Conservation (phyloP, 2,797 vertebrate genomes). For the Galago senegalensis region DNA sequence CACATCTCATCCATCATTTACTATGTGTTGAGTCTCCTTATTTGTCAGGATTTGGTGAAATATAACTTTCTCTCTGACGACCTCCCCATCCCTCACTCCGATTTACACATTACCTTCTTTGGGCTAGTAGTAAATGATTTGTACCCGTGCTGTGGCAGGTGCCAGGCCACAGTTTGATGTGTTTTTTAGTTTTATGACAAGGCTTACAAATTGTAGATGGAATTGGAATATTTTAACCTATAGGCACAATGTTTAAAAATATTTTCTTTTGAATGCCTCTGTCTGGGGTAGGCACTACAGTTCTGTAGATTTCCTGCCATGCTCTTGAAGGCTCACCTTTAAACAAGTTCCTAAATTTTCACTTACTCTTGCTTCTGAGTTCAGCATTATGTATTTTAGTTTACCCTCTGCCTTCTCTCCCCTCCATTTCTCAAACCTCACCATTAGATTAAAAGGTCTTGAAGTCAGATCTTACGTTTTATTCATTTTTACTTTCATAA, state of each 20-base stretch:
- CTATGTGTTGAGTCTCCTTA: neutral
- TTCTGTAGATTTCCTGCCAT: neutral
- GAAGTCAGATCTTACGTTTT: neutral
- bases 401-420: neutral
- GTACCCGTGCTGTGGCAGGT: neutral
- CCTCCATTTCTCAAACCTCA: neutral
- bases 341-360: neutral
- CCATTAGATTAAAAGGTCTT: neutral
- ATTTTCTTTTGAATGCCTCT: neutral
- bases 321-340: neutral
- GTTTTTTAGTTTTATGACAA: neutral
- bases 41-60: conserved; percentile 47
- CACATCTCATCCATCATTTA: neutral
- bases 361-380: neutral
- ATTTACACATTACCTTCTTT: neutral
- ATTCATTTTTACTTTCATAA: neutral
- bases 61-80: neutral
- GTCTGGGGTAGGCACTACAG: rapidly evolving
- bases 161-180: neutral
- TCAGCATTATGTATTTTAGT: neutral
- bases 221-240: neutral
- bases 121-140: neutral
- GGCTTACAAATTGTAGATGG: neutral
- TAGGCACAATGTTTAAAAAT: neutral
- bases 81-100: neutral